Percentiles rank a stretch among this genome's conserved stretches.
Conservation (phyloP, 1,140 invertebrate species). For the Eumaeus atala region DNA sequence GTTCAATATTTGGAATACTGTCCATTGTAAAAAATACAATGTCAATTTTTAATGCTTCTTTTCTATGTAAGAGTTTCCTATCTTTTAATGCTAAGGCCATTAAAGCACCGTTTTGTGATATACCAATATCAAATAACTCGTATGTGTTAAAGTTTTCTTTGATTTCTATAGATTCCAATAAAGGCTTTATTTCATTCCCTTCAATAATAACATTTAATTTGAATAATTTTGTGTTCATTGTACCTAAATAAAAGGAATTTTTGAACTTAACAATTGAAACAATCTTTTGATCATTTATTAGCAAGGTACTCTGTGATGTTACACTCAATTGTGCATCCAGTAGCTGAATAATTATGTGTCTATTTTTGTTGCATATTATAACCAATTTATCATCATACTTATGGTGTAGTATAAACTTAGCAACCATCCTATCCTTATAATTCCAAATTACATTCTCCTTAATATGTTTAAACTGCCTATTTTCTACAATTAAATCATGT, state of each 20-base stretch:
- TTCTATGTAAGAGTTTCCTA: constrained; percentile 38
- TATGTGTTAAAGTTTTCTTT: constrained; percentile 37
- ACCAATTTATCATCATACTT: constrained; percentile 32
- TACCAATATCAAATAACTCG: constrained; percentile 37
- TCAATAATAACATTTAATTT: constrained; percentile 32
- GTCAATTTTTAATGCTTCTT: constrained; percentile 35
- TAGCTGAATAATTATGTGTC: constrained; percentile 48
- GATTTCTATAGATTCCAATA: constrained; percentile 24
- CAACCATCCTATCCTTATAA: constrained; percentile 47
- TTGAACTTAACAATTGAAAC: constrained; percentile 28
- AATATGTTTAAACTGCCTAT: constrained; percentile 24
- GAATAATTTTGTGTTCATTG: constrained; percentile 44
- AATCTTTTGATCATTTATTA: constrained; percentile 53
- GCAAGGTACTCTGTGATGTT: constrained; percentile 35
- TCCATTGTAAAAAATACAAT: constrained; percentile 31
- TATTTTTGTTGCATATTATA: constrained; percentile 46
- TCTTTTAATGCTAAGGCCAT: constrained; percentile 34
- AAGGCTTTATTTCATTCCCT: constrained; percentile 25
- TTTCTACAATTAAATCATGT: constrained; percentile 33
- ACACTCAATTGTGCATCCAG: constrained; percentile 38
- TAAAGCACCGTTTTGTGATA: constrained; percentile 38
- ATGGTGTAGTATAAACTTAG: constrained; percentile 30
- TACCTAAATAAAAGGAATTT: constrained; percentile 35
- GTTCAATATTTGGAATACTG: constrained; percentile 22
- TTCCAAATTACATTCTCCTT: constrained; percentile 34